Evolutionary conservation across 2,888 invertebrate genomes (phyloP), one percentile per base, ranked within the genome.

Genomic region (Reticulitermes lucifugus): DNA sequence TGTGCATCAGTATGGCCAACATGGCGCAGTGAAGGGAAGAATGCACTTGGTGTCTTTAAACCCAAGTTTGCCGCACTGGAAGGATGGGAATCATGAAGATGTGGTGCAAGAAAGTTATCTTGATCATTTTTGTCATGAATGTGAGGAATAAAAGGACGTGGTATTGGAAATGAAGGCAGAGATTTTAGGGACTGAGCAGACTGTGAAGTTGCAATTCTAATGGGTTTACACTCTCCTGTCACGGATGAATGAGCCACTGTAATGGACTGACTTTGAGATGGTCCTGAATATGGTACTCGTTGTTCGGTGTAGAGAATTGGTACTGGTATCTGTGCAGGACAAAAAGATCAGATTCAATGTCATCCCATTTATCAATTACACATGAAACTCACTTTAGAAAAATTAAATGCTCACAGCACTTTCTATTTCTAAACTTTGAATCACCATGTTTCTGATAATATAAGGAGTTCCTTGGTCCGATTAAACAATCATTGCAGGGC

Each of bases 31-130:
- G 12, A 18, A 43, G 86, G 83, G 18, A 85, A 35, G 41, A 86
- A 86, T 9, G 82, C 80, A 22, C 86, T 85, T 55, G 86, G 86
- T n/a, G 80, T 86, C 79, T 83, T 85, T 35, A 86, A 73, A 41
- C 82, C 77, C 41, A 59, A 25, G 10, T 46, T 60, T 21, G 85
- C 65, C 10, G 59, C 25, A 29, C 29, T 73, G 21, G 77, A n/a
- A 10, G 85, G 84, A 22, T 83, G 77, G 1, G 85, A 84, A 22
- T 71, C 65, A 10, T 85, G 84, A 18, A 84, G 83, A 9, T 86
- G 85, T 1, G 77, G 77, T 41, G 77, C 51, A 18, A 46, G 77
- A 43, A 77, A 46, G 46, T 46, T 46, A 46, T 43, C 18, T 43
- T n/a, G n/a, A 77, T 51, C 22, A 77, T 77, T 43, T 46, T 77